Percentiles rank a stretch among this genome's conserved stretches.
Evolutionary conservation across 2,797 vertebrate species (phyloP).

Genomic region (Melanotaenia trifasciata): DNA sequence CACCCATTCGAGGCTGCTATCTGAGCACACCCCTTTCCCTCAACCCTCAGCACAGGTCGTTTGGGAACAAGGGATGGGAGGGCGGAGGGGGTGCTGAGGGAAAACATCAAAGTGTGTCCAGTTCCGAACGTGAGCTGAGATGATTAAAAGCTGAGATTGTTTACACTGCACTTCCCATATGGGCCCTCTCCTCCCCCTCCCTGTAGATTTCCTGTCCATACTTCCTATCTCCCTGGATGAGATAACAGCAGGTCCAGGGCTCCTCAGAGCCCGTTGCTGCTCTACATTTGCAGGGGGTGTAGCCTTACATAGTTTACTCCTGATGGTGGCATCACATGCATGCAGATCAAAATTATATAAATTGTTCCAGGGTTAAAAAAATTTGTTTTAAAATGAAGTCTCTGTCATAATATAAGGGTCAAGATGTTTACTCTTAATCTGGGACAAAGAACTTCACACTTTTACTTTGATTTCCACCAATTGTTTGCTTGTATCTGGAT

Average conservation of each 20-base stretch:
- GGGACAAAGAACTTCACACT: not conserved
- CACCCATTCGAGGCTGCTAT: conserved; percentile 48
- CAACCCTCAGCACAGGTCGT: conserved; percentile 48
- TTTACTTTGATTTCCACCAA: not conserved
- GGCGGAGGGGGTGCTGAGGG: conserved; percentile 75
- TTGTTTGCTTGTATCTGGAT: not conserved
- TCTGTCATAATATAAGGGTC: too few relatives aligned
- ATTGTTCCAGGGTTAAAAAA: not conserved
- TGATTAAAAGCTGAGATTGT: conserved; percentile 86
- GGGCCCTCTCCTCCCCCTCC: conserved; percentile 72
- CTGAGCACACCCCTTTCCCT: conserved; percentile 32
- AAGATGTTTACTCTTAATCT: not conserved
- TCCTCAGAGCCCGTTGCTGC: conserved; percentile 61
- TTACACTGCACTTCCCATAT: conserved; percentile 86
- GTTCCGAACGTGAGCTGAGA: conserved; percentile 83
- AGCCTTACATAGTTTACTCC: conserved; percentile 21
- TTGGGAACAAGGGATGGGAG: conserved; percentile 70
- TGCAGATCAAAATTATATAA: not conserved
- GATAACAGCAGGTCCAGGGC: conserved; percentile 79
- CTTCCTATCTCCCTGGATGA: conserved; percentile 81
- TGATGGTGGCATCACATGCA: not conserved
- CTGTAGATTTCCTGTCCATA: conserved; percentile 84
- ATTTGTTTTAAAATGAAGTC: not conserved
- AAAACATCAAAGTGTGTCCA: conserved; percentile 84
- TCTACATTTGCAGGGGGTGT: conserved; percentile 41